Evolutionary conservation across 2,888 invertebrate genomes (phyloP).

Genomic region (Scrobipalpa atriplicella): DNA sequence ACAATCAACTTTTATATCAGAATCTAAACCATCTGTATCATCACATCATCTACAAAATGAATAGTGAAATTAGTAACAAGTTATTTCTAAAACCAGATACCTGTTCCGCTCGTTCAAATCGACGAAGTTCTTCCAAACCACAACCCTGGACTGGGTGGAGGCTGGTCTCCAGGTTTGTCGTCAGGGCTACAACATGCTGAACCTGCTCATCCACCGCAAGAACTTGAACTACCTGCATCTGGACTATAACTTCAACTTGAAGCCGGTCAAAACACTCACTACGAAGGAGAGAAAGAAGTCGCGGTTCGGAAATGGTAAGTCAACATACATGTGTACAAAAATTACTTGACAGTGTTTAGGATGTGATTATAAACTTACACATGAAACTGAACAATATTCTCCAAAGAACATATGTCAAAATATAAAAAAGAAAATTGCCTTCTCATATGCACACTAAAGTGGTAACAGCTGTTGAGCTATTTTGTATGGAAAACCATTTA

Average conservation of each 20-base stretch:
- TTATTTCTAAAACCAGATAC: conserved; percentile 83
- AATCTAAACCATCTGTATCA: no score
- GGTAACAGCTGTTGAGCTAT: no score
- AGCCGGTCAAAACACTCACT: conserved; percentile 99
- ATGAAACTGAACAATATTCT: no score
- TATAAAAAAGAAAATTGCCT: no score
- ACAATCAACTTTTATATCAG: no score
- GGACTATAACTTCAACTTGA: conserved; percentile 99
- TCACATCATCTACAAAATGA: no score
- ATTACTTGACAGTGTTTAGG: no score
- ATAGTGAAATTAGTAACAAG: not conserved
- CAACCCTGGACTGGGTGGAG: conserved; percentile 99
- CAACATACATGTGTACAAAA: no score
- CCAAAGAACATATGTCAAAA: no score
- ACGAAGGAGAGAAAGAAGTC: conserved; percentile 99
- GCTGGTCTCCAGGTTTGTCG: conserved; percentile 99
- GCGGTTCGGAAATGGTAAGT: conserved; percentile 94
- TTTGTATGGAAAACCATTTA: no score
- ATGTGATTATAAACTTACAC: no score
- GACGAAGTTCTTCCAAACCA: conserved; percentile 99
- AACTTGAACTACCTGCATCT: conserved; percentile 99
- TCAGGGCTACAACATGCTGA: conserved; percentile 99
- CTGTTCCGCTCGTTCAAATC: conserved; percentile 99
- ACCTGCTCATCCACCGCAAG: conserved; percentile 98
- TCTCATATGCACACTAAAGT: no score